Conservation (phyloP, 2,113 vertebrate genomes). For the Castor canadensis region DNA sequence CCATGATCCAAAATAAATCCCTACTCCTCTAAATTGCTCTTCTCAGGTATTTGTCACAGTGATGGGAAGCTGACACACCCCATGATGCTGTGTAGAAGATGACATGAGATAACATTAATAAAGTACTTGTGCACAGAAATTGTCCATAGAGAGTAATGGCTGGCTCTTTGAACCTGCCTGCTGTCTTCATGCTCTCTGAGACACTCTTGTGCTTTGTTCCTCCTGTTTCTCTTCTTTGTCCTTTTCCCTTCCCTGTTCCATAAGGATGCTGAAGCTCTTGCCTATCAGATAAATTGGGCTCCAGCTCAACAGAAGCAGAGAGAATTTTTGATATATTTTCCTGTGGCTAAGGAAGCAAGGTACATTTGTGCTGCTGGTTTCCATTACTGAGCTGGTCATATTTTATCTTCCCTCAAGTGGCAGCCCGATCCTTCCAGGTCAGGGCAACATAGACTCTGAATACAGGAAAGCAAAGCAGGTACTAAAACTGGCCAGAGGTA, state of each 20-base stretch:
- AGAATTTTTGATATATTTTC: constrained; percentile 46
- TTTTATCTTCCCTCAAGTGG: constrained; percentile 53
- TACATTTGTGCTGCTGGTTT: not conserved
- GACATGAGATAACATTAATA: not conserved
- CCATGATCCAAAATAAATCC: not conserved
- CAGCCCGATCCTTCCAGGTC: constrained; percentile 40
- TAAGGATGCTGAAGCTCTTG: not conserved
- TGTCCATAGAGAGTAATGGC: not conserved
- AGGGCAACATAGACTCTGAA: constrained; percentile 20
- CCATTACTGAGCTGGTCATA: constrained; percentile 9
- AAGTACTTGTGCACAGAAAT: not conserved
- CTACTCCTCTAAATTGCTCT: not conserved
- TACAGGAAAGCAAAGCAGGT: not conserved
- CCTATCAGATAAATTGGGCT: constrained; percentile 10
- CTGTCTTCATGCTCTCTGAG: not conserved
- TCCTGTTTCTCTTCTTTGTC: not conserved
- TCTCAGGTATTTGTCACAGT: not conserved
- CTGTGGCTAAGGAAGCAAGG: not conserved
- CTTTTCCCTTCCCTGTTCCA: not conserved
- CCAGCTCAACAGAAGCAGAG: not conserved
- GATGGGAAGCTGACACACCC: not conserved
- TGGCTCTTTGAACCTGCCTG: not conserved
- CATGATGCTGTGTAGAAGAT: not conserved
- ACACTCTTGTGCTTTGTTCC: not conserved
- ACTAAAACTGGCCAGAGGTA: not conserved